Percentiles rank a stretch among this genome's conserved stretches.
phyloP scores from a whole-genome alignment of 2,888 invertebrate species.

The Drosophila mettleri region DNA sequence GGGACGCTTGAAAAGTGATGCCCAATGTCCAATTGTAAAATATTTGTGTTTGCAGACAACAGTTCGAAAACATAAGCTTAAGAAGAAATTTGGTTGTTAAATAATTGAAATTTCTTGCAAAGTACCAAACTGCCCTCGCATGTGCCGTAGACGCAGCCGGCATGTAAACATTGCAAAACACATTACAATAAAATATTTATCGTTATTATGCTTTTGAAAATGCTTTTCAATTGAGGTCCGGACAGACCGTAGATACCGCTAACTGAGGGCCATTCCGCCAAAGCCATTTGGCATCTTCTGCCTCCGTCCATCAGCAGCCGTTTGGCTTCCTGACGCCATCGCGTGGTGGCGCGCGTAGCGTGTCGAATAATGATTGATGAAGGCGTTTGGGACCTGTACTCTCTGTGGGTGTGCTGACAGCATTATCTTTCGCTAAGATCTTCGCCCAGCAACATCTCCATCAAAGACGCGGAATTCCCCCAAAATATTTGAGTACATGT shows the following conservation, averaged over 20 bases:
- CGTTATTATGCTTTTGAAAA: conserved; percentile 81
- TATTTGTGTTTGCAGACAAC: too few relatives aligned
- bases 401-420: conserved; percentile 54
- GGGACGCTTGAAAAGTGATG: conserved; percentile 9
- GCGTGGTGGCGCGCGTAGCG: conserved; percentile 12
- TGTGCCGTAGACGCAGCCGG: conserved; percentile 50
- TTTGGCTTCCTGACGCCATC: conserved; percentile 39
- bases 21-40: too few relatives aligned
- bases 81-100: background rate
- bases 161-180: conserved; percentile 75
- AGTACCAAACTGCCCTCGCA: conserved; percentile 30
- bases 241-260: conserved; percentile 40
- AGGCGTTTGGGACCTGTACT: conserved; percentile 15
- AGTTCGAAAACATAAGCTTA: too few relatives aligned
- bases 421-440: conserved; percentile 39
- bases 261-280: conserved; percentile 35
- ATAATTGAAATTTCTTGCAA: background rate
- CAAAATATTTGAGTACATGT: conserved; percentile 15
- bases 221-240: conserved; percentile 81
- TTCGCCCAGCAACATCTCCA: conserved; percentile 50
- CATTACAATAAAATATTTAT: conserved; percentile 82
- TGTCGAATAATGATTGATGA: conserved; percentile 70
- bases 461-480: conserved; percentile 45
- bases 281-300: conserved; percentile 38
- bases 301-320: background rate